Base-by-base conservation (phyloP, 64 coral and sea anemone species). In the Exaiptasia diaphana region DNA sequence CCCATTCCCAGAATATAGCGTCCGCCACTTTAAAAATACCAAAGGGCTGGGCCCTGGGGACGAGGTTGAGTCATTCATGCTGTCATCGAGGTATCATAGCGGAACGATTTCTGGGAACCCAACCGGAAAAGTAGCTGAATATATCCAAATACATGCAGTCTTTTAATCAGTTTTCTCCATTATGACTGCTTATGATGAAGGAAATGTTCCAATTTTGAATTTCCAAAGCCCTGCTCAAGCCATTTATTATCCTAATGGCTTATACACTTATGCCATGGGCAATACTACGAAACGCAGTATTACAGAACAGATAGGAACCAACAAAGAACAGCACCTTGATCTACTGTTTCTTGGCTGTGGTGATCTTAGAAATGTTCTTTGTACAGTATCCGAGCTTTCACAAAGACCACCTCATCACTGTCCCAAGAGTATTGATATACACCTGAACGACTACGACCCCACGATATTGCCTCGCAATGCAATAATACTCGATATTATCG, bases 371-470 rank as follows among this genome's bases (percentile, higher is more conserved):
- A 62, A 89, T 74, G 3, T 89, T 15, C 71, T 89, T 39, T 89
- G 37, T 37, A 89, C 86, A 4, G 41, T 71, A 21, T 81, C 76
- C 4, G 86, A 80, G 31, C 27, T 89, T 8, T 89, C 76, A 2
- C 15, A 62, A 32, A 81, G 77, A 63, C 61, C 73, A 74, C 33
- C 39, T 45, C 40, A 46, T 20, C 38, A 73, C 2, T 30, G 67
- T 49, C 76, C 86, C 1, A 40, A 63, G 18, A 58, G 68, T 52
- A 40, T 89, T 5, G 64, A 36, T 36, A 81, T 89, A 25, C 86
- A 89, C 64, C 41, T 81, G 24, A 89, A 89, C 32, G 86, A 89
- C 36, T 89, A 81, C 28, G 77, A 89, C 17, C 86, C 86, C 5
- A 56, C 78, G 20, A 28, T 89, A 1, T 53, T 89, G 17, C 76